Evolutionary conservation across 2,113 vertebrate species (phyloP).

Genomic region (Callionymus lyra): DNA sequence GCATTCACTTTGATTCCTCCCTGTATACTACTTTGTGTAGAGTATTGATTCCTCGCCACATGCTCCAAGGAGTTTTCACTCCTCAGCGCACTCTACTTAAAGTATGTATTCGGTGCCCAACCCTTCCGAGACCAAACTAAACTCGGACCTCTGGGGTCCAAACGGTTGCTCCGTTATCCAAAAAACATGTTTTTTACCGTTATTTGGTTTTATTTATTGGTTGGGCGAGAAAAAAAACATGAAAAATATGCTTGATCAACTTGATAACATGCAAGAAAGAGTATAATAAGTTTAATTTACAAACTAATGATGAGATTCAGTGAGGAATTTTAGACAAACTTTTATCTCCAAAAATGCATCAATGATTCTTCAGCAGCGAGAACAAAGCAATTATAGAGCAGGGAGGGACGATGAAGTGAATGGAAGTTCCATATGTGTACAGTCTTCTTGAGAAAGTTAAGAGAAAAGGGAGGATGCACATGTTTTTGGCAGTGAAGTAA

Average conservation of each 20-base stretch:
- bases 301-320: too few species aligned
- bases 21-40: slow-evolving; percentile 22
- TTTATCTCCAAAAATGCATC: too few species aligned
- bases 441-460: slow-evolving; percentile 12
- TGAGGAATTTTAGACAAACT: too few species aligned
- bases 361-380: too few species aligned
- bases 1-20: slow-evolving; percentile 38
- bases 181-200: too few species aligned
- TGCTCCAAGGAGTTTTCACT: slow-evolving; percentile 20
- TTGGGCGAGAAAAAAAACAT: too few species aligned
- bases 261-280: slow-evolving; percentile 8
- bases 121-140: slow-evolving; percentile 12
- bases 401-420: slow-evolving; percentile 17
- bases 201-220: too few species aligned
- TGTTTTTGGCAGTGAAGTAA: slow-evolving; percentile 5
- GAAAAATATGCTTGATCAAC: too few species aligned
- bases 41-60: slow-evolving; percentile 34
- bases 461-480: background rate
- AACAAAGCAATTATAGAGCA: background rate
- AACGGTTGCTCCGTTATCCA: slow-evolving; percentile 23
- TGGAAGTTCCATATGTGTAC: too few species aligned
- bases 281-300: slow-evolving; percentile 14
- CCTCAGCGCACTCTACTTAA: slow-evolving; percentile 25
- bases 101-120: slow-evolving; percentile 20
- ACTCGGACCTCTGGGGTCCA: slow-evolving; percentile 6